Base-by-base conservation (phyloP, 2,888 invertebrate species). In the Arrhopalites spinosus region DNA sequence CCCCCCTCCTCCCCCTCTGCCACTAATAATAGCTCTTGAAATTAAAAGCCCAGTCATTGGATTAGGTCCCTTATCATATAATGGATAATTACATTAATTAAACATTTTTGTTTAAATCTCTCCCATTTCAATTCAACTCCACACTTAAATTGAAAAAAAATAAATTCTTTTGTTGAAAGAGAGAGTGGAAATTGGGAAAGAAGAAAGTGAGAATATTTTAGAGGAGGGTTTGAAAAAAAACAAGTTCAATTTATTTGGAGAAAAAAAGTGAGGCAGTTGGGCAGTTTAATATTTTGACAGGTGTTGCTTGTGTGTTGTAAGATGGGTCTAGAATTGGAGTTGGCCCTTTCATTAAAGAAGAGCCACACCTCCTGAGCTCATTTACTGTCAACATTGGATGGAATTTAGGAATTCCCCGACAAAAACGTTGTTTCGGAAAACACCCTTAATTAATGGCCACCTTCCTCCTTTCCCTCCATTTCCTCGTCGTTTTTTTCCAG, bases 361-460 rank as follows among this genome's bases (percentile, higher is more conserved):
- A 30, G 29, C 70, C 70, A 70, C 70, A 70, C 70, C 70, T 56
- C 70, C 50, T 50, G 30, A 3, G 2, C 53, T 20, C 27, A 15
- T 56, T 50, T 56, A n/a, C 50, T 50, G 50, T 69, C 69, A 59
- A 30, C 20, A 70, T 53, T 70, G 47, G 27, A 56, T 17, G 56
- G 70, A 70, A 70, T 70, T 70, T 56, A 13, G 53, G 17, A 30
- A 30, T 15, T 70, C 30, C 56, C 70, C 70, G 56, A 53, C 70
- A 70, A 70, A 70, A 56, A 56, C 56, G 56, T 56, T 53, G 70
- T 56, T 70, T 70, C 53, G 70, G 30, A 70, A 70, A 70, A 70
- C 70, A 70, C 70, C 70, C 70, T 70, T 56, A 70, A 56, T 70
- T 56, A 70, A 56, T 56, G 70, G 30, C 66, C 53, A 53, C 70